Evolutionary conservation across 1,140 invertebrate genomes (phyloP).

Genomic region (Argopecten irradians): DNA sequence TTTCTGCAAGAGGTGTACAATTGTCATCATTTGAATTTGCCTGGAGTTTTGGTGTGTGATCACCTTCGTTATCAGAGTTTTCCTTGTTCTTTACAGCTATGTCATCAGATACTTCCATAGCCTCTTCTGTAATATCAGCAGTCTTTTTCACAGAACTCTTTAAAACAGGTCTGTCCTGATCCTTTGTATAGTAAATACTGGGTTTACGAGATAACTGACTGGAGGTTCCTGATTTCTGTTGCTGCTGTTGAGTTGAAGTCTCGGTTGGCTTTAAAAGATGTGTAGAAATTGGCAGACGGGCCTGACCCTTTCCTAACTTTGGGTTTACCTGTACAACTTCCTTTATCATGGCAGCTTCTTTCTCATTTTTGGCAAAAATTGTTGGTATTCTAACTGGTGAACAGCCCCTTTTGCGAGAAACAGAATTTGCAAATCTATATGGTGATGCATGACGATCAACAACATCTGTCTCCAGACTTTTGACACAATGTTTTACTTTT

Average conservation of each 20-base stretch:
- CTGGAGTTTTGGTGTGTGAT: slow-evolving; percentile 18
- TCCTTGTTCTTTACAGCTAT: background rate
- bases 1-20: slow-evolving; percentile 54
- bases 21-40: slow-evolving; percentile 52
- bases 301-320: slow-evolving; percentile 49
- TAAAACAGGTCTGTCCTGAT: background rate
- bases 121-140: background rate
- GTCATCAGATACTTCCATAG: background rate
- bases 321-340: slow-evolving; percentile 50
- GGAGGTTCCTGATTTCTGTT: background rate
- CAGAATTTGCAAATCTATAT: slow-evolving; percentile 61
- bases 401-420: slow-evolving; percentile 56
- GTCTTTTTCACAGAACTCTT: background rate
- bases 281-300: slow-evolving; percentile 60
- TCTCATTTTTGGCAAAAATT: slow-evolving; percentile 64
- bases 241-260: slow-evolving; percentile 24
- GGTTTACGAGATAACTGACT: slow-evolving; percentile 48
- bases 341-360: slow-evolving; percentile 43
- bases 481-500: slow-evolving; percentile 60
- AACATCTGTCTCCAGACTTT: slow-evolving; percentile 56
- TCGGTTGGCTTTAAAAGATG: slow-evolving; percentile 58
- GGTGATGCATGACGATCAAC: slow-evolving; percentile 58
- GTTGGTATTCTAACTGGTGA: slow-evolving; percentile 69
- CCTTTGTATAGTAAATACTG: slow-evolving; percentile 53
- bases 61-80: background rate